These are phyloP conservation scores for Mesoclemmys tuberculata DNA, from an alignment of 2,113 vertebrate species.

Conservation along the genomic window DNA sequence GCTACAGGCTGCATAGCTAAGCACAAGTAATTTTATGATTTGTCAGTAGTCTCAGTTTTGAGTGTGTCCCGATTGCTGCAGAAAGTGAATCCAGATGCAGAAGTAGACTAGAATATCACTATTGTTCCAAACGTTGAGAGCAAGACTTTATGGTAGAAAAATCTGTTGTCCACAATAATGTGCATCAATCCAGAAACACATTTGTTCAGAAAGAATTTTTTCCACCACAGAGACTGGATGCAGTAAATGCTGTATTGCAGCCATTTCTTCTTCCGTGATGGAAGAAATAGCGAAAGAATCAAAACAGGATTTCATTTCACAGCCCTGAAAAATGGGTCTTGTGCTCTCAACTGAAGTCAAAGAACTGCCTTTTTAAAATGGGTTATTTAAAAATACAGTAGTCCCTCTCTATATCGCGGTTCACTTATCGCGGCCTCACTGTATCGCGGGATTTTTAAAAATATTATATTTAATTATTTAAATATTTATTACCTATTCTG, in stretches of 20 bases:
- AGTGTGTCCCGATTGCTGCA: not conserved
- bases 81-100: not conserved
- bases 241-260: not conserved
- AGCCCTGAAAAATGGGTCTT: not conserved
- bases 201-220: constrained; percentile 26
- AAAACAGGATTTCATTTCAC: not conserved
- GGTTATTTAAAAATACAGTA: not conserved
- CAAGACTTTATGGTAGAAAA: not conserved
- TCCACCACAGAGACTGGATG: not conserved
- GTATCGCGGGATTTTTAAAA: too few relatives aligned
- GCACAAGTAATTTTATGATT: not conserved
- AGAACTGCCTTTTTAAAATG: not conserved
- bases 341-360: not conserved
- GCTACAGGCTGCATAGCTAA: not conserved
- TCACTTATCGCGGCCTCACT: too few relatives aligned
- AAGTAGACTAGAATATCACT: not conserved
- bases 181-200: constrained; percentile 27
- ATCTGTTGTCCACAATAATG: not conserved
- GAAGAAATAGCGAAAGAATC: not conserved
- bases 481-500: too few relatives aligned
- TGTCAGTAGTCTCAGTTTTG: not conserved
- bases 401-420: too few relatives aligned
- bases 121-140: not conserved
- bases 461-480: too few relatives aligned
- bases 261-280: not conserved